Base-by-base conservation (phyloP, 2,888 invertebrate genomes). In the Philaethria dido region DNA sequence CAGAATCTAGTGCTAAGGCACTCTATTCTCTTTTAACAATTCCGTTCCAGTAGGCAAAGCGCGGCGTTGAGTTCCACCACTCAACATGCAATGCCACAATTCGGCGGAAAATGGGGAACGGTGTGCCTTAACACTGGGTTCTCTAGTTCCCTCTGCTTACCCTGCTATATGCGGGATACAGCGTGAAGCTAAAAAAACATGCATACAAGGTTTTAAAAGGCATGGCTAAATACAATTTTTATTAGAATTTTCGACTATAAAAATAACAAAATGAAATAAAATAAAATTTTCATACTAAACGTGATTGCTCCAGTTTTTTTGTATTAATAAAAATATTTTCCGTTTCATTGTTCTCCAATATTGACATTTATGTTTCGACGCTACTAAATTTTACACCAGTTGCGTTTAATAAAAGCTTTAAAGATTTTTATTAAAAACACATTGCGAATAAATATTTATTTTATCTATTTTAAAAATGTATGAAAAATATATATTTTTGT, bases 381-480 rank as follows among this genome's bases (percentile, higher is more conserved):
- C 22, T 14, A 22, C 55, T 20, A 9, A 39, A 39, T 42, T 57
- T 8, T 42, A 22, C 16, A 14, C 20, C n/a, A 39, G 55, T 39
- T 22, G 39, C 22, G n/a, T 57, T 57, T 42, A 57, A 57, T 57
- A 57, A 57, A n/a, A 42, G 11, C 8, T 39, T 39, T 57, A 57
- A n/a, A 11, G 22, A 22, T 22, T n/a, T 57, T 57, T 57, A 42
- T 22, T 42, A n/a, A 22, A 42, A 39, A 39, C 3, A 55, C 16
- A 14, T 8, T n/a, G 3, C 3, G 3, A 39, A n/a, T 20, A 22
- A n/a, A 57, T 22, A 39, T 52, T 33, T 11, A 33, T 52, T 16
- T n/a, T 36, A 33, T 20, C 0, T 36, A 18, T 33, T 55, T 55
- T 33, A 20, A 39, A 55, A 39, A 25, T 8, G 2, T n/a, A 6